Evolutionary conservation across 2,888 invertebrate genomes (phyloP), one percentile per base, ranked within the genome.

Genomic region (Lysandra coridon): DNA sequence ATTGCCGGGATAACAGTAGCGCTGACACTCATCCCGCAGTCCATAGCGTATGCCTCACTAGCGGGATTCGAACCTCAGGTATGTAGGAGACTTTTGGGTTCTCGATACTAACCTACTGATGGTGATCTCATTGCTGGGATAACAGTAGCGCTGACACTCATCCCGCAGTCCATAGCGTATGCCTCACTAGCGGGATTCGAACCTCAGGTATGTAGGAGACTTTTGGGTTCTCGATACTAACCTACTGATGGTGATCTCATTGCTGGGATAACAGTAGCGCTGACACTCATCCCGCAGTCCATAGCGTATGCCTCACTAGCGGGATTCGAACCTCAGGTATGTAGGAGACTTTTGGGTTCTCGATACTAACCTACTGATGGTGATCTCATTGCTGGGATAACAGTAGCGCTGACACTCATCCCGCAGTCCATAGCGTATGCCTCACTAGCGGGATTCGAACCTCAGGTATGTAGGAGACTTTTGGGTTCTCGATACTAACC

Each of bases 351-450:
- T n/a, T 17, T n/a, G 60, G 17, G 60, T 60, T 60, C 60, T n/a
- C 60, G 17, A 64, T 79, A 73, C 64, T 78, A 79, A 80, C 80
- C 80, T 37, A 79, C 78, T 80, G 10, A 10, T 49, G 95, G 96
- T 1, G 97, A 97, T 89, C 85, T 97, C 75, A 96, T 97, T 81
- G 97, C 97, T 14, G 97, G 97, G 12, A 90, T 97, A 81, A 97
- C 97, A 0, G 96, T 97, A 3, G 97, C 97, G 0, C 93, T 97
- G 76, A 97, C 97, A 1, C 95, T 97, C 79, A 96, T 97, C 83
- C 97, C 97, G 1, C 97, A 97, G 89, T 96, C 96, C 23, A 96
- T 97, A 83, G 97, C 97, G 1, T 97, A 97, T 86, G 97, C 97
- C 5, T 95, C 96, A 37, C 92, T 97, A 60, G 97, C 97, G 14